Base-by-base conservation (phyloP, 2,113 vertebrate species). In the Aptenodytes patagonicus region DNA sequence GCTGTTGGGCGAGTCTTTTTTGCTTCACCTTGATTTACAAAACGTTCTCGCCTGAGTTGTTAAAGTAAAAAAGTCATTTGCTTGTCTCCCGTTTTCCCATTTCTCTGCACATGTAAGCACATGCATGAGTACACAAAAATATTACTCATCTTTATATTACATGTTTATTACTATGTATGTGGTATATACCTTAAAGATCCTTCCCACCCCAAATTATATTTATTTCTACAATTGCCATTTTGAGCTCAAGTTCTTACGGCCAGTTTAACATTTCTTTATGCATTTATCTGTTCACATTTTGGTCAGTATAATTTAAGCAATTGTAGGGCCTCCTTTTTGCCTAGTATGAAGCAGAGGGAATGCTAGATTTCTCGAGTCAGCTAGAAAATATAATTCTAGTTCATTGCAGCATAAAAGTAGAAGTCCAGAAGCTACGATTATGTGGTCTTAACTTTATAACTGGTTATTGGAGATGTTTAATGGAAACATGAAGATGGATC, bases 1-100 rank as follows among this genome's bases (percentile, higher is more conserved):
- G 98, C 97, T 42, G 98, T 97, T 7, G 98, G 99, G 3, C 99
- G 98, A 83, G 96, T 96, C 97, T 99, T 99, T 91, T 99, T 99
- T 6, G 97, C 98, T 40, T 99, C 99, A 21, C 99, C 98, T 93
- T 99, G 99, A 49, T 97, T 97, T 21, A 99, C 99, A 95, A 99
- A 99, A 47, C 99, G 98, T 71, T 99, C 99, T 58, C 99, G 98
- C 95, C 99, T 99, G 80, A 64, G 79, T 94, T 71, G 60, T 76
- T 90, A 60, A 65, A 95, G 70, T 2, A 85, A 87, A 93, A 52
- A 75, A 69, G 26, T 95, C 6, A 93, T 42, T 61, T 36, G 44
- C n/a, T 84, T 46, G 36, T 77, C 44, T 66, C 32, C 26, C 26
- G 8, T 62, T 68, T 80, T 87, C 44, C 44, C 62, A 13, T 32